phyloP scores from a whole-genome alignment of 1,140 invertebrate genomes.

The Sarcophaga peregrina region DNA sequence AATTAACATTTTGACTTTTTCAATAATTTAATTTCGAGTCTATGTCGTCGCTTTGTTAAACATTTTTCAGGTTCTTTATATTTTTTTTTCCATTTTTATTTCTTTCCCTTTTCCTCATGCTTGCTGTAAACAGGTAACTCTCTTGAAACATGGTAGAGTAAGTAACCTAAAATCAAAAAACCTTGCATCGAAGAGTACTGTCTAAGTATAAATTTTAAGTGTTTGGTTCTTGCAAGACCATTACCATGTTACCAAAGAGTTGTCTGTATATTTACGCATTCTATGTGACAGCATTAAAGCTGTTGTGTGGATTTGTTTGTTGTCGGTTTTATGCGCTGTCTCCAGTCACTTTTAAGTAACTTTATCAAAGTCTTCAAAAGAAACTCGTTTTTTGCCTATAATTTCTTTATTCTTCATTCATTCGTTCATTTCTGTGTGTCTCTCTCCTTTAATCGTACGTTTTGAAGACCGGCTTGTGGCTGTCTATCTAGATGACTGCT shows the following conservation, averaged over 20 bases:
- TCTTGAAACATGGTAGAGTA: no score
- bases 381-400: not conserved
- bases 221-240: no score
- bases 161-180: no score
- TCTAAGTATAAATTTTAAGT: no score
- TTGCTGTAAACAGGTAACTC: no score
- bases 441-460: no score
- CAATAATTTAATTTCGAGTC: not conserved
- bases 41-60: not conserved
- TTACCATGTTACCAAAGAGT: not conserved
- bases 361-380: slow-evolving; percentile 6
- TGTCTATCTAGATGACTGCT: not conserved
- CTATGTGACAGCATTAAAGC: not conserved
- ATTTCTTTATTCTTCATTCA: not conserved
- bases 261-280: slow-evolving; percentile 8
- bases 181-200: no score
- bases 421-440: no score
- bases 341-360: slow-evolving; percentile 11
- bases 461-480: not conserved
- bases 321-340: not conserved
- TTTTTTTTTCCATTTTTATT: no score
- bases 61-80: not conserved
- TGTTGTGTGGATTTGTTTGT: not conserved
- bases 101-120: no score
- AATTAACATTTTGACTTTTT: not conserved